These are phyloP conservation scores for Delichon dasypus DNA, from an alignment of 2,797 vertebrate species.

Conservation along the genomic window DNA sequence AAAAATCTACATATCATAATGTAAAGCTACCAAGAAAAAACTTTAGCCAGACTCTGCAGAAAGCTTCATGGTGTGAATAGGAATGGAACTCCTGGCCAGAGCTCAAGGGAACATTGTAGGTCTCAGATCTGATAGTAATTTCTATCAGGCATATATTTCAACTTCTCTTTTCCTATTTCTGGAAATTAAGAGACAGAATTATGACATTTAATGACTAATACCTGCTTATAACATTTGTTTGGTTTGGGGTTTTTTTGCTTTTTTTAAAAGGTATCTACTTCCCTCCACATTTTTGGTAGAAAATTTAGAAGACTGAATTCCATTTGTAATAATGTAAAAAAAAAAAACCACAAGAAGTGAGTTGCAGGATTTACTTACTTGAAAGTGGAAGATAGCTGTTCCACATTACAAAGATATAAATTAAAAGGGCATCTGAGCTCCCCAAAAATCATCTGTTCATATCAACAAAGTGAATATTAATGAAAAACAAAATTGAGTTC, in stretches of 20 bases:
- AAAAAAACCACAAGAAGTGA: constrained; percentile 8
- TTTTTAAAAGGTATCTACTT: neutral
- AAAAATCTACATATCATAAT: neutral
- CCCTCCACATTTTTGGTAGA: neutral
- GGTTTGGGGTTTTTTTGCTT: neutral
- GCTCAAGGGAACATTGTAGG: neutral
- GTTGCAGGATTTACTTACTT: constrained; percentile 39
- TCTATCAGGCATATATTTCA: neutral
- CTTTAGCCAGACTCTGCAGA: neutral
- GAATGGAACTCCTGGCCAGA: neutral
- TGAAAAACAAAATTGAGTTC: constrained; percentile 71
- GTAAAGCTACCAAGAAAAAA: neutral
- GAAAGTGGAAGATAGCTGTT: constrained; percentile 36
- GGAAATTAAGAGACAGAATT: neutral
- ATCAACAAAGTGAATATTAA: constrained; percentile 72
- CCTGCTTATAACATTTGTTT: neutral
- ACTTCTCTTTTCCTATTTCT: neutral
- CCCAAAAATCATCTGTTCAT: constrained; percentile 67
- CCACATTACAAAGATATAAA: constrained; percentile 39
- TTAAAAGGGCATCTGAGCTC: constrained; percentile 64
- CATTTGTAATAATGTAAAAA: neutral
- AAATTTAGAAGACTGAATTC: neutral
- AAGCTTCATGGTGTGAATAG: neutral
- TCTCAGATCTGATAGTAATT: neutral
- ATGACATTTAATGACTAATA: neutral